A percentile compares a stretch with the other conserved stretches of the same genome.
phyloP scores from a whole-genome alignment of 2,797 vertebrate genomes.

The Pachyuromys duprasi region DNA sequence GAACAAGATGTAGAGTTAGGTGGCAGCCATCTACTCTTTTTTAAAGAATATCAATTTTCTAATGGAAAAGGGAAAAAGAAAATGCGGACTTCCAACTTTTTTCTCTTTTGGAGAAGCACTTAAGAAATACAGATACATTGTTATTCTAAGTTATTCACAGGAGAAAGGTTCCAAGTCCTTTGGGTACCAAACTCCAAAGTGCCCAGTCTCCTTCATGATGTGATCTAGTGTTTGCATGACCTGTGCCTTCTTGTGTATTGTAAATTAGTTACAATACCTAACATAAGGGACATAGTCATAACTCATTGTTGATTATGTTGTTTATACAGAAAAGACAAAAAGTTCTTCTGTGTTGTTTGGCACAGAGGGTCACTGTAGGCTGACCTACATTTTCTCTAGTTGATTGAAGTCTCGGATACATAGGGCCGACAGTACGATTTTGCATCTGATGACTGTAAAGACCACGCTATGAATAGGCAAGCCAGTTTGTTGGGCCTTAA shows the following conservation, averaged over 20 bases:
- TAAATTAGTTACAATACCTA: not conserved
- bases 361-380: not conserved
- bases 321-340: not conserved
- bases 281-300: not conserved
- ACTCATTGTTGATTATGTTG: not conserved
- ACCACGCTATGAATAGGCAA: slow-evolving; percentile 8
- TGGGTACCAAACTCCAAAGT: not conserved
- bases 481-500: not conserved
- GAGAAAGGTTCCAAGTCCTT: not conserved
- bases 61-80: not conserved
- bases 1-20: not conserved
- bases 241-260: not conserved
- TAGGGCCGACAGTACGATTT: not conserved
- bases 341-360: not conserved
- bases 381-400: not conserved
- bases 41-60: slow-evolving; percentile 28
- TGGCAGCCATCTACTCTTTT: slow-evolving; percentile 44
- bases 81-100: not conserved
- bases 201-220: not conserved
- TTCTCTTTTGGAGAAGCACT: slow-evolving; percentile 23
- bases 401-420: not conserved
- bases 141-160: not conserved
- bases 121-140: slow-evolving; percentile 14
- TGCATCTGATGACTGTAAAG: not conserved
- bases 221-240: not conserved